Conservation (phyloP, 2,888 invertebrate genomes). For the Nephrotoma guestfalica region DNA sequence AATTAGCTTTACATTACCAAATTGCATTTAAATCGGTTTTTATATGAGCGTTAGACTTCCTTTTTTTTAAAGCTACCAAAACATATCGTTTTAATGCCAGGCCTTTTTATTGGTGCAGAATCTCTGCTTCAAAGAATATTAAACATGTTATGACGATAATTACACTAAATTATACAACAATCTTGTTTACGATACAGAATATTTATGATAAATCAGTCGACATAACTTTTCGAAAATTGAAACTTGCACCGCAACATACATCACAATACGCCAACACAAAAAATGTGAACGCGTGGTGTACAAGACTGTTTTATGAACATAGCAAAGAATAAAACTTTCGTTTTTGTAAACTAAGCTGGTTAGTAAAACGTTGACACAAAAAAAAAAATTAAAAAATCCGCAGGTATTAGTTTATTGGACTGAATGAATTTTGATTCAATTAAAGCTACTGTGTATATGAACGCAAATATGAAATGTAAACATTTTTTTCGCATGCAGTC, state of each 20-base stretch:
- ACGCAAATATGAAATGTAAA: not conserved
- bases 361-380: not conserved
- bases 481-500: not conserved
- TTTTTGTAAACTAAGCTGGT: not conserved
- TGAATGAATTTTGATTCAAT: not conserved
- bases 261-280: not conserved
- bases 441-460: not conserved
- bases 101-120: no score
- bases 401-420: not conserved
- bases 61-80: no score
- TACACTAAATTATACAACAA: not conserved
- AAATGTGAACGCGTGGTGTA: not conserved
- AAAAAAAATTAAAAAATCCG: not conserved
- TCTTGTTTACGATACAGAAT: not conserved
- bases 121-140: no score
- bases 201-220: not conserved
- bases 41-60: no score
- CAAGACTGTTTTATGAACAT: not conserved
- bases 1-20: no score
- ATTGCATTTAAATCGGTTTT: no score
- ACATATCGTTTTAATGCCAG: no score
- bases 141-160: not conserved
- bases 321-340: not conserved
- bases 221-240: not conserved
- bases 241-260: not conserved